Evolutionary conservation across 1,140 invertebrate species (phyloP).

Genomic region (Sipha flava): DNA sequence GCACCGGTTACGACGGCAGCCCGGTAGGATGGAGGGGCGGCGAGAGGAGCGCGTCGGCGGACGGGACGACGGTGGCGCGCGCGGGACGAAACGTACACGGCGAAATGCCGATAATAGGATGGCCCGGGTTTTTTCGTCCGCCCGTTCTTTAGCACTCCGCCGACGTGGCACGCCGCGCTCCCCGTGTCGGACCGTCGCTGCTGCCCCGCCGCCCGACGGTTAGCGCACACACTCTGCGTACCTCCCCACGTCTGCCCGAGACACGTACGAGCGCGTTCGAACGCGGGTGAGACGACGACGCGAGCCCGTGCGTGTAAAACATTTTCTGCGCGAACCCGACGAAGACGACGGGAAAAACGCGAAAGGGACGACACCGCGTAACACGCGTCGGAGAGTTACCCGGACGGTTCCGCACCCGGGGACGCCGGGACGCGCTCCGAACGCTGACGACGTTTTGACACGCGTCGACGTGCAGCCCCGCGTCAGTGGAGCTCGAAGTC

Average conservation of each 20-base stretch:
- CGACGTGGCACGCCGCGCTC: background rate
- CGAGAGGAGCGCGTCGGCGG: too few relatives aligned
- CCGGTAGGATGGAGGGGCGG: background rate
- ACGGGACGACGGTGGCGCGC: background rate
- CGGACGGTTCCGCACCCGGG: too few relatives aligned
- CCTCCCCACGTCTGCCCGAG: too few relatives aligned
- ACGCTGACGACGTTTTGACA: too few relatives aligned
- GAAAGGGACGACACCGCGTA: too few relatives aligned
- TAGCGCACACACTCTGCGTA: too few relatives aligned
- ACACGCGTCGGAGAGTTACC: too few relatives aligned
- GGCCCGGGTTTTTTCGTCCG: constrained; percentile 24
- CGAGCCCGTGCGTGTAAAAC: background rate
- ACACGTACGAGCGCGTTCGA: background rate
- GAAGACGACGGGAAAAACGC: background rate
- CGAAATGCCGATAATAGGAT: constrained; percentile 32
- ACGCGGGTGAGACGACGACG: background rate
- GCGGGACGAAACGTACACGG: constrained; percentile 30
- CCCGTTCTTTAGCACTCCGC: background rate
- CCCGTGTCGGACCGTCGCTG: background rate
- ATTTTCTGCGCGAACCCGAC: background rate
- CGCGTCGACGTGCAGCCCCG: too few relatives aligned
- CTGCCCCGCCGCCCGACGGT: background rate
- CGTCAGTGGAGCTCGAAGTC: too few relatives aligned
- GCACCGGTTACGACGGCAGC: background rate
- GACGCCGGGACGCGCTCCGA: too few relatives aligned